Evolutionary conservation across 1,140 invertebrate genomes (phyloP).

Genomic region (Drosophila subpulchrella): DNA sequence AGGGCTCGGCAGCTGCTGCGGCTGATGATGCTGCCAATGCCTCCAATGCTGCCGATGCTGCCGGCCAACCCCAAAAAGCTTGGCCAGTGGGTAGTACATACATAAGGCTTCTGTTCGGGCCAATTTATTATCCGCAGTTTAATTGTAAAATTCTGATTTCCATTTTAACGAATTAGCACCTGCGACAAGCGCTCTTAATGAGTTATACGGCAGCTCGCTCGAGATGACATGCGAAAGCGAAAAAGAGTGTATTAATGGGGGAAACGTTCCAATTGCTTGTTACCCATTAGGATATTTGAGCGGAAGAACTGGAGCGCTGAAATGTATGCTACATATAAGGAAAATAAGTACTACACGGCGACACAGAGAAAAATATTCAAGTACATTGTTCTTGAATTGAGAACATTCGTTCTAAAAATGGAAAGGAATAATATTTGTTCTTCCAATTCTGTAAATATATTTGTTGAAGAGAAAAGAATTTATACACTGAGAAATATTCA

Average conservation of each 20-base stretch:
- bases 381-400: too few relatives aligned
- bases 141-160: slow-evolving; percentile 83
- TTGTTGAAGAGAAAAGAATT: too few relatives aligned
- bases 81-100: slow-evolving; percentile 16
- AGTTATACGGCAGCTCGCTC: slow-evolving; percentile 74
- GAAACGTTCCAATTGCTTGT: background rate
- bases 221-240: slow-evolving; percentile 41
- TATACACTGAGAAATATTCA: too few relatives aligned
- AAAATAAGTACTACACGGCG: background rate
- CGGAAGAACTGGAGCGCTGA: background rate
- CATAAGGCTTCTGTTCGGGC: slow-evolving; percentile 44
- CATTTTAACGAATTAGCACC: slow-evolving; percentile 83
- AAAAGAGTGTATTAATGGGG: slow-evolving; percentile 25
- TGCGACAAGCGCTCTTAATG: slow-evolving; percentile 81
- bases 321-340: slow-evolving; percentile 14
- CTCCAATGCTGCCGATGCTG: slow-evolving; percentile 24
- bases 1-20: slow-evolving; percentile 48
- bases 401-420: too few relatives aligned
- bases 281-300: slow-evolving; percentile 1
- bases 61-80: slow-evolving; percentile 51
- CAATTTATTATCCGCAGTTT: slow-evolving; percentile 83
- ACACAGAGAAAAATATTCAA: too few relatives aligned
- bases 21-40: background rate
- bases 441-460: too few relatives aligned
- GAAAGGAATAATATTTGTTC: too few relatives aligned